phyloP scores from a whole-genome alignment of 2,797 vertebrate genomes.

The Cossypha dichroa region DNA sequence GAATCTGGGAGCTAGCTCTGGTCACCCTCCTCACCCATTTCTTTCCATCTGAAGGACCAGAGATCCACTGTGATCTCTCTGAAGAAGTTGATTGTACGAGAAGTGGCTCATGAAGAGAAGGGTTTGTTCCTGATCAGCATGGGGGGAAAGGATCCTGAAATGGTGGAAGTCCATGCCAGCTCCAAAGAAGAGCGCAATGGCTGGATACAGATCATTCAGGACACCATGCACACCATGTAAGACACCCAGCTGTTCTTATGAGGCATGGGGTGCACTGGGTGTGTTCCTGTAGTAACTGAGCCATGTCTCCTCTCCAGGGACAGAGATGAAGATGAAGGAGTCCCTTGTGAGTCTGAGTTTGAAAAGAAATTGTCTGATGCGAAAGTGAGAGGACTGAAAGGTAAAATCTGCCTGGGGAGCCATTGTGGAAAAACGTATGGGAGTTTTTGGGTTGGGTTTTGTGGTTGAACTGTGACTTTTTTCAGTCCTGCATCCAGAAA shows the following conservation, averaged over 20 bases:
- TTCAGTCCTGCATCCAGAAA: neutral
- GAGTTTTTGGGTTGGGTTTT: neutral
- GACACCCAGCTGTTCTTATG: constrained; percentile 16
- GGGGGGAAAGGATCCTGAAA: constrained; percentile 88
- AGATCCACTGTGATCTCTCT: constrained; percentile 94
- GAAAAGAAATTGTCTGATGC: constrained; percentile 89
- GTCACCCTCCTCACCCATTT: neutral
- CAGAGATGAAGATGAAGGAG: constrained; percentile 95
- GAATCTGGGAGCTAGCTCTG: neutral
- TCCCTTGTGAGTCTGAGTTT: constrained; percentile 95
- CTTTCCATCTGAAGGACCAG: constrained; percentile 83
- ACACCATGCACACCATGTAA: constrained; percentile 91
- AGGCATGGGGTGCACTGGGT: neutral
- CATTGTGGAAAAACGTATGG: fast-evolving
- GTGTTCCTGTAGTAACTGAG: neutral
- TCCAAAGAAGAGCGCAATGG: constrained; percentile 92
- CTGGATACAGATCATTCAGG: constrained; percentile 93
- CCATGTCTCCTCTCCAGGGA: constrained; percentile 76
- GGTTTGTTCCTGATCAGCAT: constrained; percentile 95
- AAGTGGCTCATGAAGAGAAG: constrained; percentile 96
- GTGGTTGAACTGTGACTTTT: neutral
- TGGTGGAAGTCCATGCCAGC: constrained; percentile 93
- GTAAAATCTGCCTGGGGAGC: constrained; percentile 62
- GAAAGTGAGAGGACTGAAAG: constrained; percentile 92
- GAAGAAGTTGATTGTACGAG: constrained; percentile 94